Evolutionary conservation across 2,888 invertebrate genomes (phyloP).

Genomic region (Drosophila macrothrix): DNA sequence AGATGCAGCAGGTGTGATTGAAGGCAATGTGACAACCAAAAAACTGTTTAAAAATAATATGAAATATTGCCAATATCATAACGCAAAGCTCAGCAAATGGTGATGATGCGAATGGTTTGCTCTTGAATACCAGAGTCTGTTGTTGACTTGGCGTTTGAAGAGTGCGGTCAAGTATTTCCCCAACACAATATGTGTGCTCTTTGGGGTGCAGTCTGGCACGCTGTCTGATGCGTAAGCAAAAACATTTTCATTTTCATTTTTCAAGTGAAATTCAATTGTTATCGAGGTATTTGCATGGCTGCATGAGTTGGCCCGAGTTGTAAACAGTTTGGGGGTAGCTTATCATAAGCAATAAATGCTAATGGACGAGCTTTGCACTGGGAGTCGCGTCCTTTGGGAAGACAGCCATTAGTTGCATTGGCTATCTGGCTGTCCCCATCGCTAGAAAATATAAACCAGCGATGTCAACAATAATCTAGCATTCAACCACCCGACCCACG

Average conservation of each 20-base stretch:
- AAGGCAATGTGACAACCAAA: conserved; percentile 37
- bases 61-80: conserved; percentile 41
- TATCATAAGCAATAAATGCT: conserved; percentile 74
- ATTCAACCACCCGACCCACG: conserved; percentile 14
- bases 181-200: conserved; percentile 48
- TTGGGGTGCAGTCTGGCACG: conserved; percentile 1
- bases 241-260: conserved; percentile 36
- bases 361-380: conserved; percentile 65
- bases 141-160: conserved; percentile 63
- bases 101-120: conserved; percentile 35
- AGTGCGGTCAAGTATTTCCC: conserved; percentile 70
- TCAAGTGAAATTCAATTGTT: conserved; percentile 58
- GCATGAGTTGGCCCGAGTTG: neutral
- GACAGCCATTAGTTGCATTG: conserved; percentile 54
- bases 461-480: conserved; percentile 52
- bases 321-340: conserved; percentile 42
- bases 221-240: conserved; percentile 61
- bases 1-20: conserved; percentile 65
- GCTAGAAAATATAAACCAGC: conserved; percentile 11
- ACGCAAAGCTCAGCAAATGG: conserved; percentile 63
- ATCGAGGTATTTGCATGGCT: conserved; percentile 48
- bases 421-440: neutral
- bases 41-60: conserved; percentile 30
- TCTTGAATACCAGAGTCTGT: conserved; percentile 4
- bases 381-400: conserved; percentile 36